Percentiles rank a stretch among this genome's conserved stretches.
These are phyloP conservation scores for Hylaea fasciaria DNA, from an alignment of 2,888 invertebrate species.

Conservation along the genomic window DNA sequence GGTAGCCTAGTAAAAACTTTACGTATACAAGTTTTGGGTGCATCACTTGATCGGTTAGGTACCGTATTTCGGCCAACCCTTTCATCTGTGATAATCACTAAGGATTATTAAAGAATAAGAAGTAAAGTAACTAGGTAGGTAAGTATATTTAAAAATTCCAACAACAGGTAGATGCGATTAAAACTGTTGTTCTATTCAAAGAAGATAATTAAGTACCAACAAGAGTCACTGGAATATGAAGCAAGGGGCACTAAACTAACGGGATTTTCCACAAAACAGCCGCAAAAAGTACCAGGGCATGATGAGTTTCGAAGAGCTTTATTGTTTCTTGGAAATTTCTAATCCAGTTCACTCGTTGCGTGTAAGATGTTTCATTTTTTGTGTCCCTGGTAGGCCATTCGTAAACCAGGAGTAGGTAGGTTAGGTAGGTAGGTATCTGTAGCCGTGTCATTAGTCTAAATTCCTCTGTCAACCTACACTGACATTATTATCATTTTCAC, in stretches of 20 bases:
- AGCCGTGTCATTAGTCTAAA: constrained; percentile 18
- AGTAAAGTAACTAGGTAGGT: no score
- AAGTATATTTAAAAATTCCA: no score
- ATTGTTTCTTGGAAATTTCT: constrained; percentile 19
- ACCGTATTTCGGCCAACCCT: neutral
- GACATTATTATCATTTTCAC: constrained; percentile 25
- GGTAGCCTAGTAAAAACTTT: no score
- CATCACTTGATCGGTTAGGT: neutral
- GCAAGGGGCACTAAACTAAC: constrained; percentile 12
- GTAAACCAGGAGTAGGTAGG: neutral
- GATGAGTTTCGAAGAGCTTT: constrained; percentile 16
- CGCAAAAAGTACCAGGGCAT: constrained; percentile 18
- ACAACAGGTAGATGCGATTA: no score
- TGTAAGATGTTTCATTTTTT: constrained; percentile 1
- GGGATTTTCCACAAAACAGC: constrained; percentile 9
- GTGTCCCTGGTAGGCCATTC: neutral
- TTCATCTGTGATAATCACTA: no score
- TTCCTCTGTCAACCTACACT: constrained; percentile 25
- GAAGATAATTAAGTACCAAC: constrained; percentile 2
- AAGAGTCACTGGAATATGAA: constrained; percentile 17
- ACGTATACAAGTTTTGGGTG: neutral
- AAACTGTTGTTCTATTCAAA: no score
- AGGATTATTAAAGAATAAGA: no score
- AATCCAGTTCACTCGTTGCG: constrained; percentile 9
- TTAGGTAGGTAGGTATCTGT: neutral